Base-by-base conservation (phyloP, 2,113 vertebrate genomes). In the Tauraco erythrolophus region DNA sequence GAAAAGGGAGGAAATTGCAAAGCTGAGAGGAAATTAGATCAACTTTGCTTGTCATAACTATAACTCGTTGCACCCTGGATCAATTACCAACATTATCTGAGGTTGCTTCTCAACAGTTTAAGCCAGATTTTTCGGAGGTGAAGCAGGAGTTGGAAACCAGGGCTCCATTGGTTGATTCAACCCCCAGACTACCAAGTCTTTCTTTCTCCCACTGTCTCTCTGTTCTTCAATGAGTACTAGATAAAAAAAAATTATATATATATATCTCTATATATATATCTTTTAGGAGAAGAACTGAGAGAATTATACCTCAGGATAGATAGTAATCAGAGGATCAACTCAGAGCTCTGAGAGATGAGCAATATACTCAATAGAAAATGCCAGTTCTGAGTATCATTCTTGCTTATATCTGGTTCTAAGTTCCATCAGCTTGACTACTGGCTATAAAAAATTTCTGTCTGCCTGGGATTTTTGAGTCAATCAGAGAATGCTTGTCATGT, bases 1-100 rank as follows among this genome's bases (percentile, higher is more conserved):
- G 92, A 93, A 92, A 95, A 96, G 45, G 54, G 92, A 96, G 96
- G 96, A 97, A 97, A 97, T 95, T 94, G 76, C 88, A 94, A 94
- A 92, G 92, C 72, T 91, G 60, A 79, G 72, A 91, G 95, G 94
- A 97, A 97, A 97, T 97, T 97, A 96, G 83, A 95, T 95, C 95
- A 97, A 91, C 94, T 95, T 96, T 91, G 53, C 86, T 87, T 97
- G 97, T 95, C 96, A 97, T 91, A 96, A 57, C 27, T 82, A 18
- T 91, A 95, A 94, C 77, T 91, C 1, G 16, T 82, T 84, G 89
- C 89, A 94, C 89, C 86, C 86, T 95, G 91, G 48, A 94, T 92
- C 95, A 95, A 94, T 96, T 97, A 91, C 80, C 61, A 71, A 43
- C 89, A 84, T 95, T 91, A 91, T 61, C 65, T 87, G 88, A 90